These are phyloP conservation scores for Calyptommatus sinebrachiatus DNA, from an alignment of 2,113 vertebrate genomes.

Conservation along the genomic window DNA sequence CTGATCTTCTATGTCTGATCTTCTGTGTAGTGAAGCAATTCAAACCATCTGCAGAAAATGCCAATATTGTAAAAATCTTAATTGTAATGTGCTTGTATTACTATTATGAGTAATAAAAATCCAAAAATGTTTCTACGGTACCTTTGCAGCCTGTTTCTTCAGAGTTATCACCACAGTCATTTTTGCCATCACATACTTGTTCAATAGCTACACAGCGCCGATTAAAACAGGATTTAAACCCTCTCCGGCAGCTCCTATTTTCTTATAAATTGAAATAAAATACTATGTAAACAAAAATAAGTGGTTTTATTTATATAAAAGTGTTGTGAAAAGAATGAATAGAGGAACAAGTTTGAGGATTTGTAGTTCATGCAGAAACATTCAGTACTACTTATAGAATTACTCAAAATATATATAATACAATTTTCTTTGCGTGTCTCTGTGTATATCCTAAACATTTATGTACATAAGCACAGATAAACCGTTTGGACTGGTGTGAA, in stretches of 20 bases:
- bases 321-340: background rate
- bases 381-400: background rate
- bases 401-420: too few species aligned
- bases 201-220: conserved; percentile 83
- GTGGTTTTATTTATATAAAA: background rate
- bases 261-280: conserved; percentile 69
- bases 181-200: conserved; percentile 87
- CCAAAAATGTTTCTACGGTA: conserved; percentile 66
- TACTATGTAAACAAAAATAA: background rate
- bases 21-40: background rate
- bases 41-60: background rate
- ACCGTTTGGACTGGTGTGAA: too few species aligned
- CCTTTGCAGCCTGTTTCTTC: conserved; percentile 93
- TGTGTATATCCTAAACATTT: too few species aligned
- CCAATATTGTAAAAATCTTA: background rate
- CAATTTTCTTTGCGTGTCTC: too few species aligned
- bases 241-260: conserved; percentile 88
- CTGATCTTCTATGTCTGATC: too few species aligned
- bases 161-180: conserved; percentile 94
- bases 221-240: conserved; percentile 87
- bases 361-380: background rate
- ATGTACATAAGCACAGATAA: too few species aligned
- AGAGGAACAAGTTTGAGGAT: background rate
- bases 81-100: background rate
- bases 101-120: background rate